phyloP scores from a whole-genome alignment of 2,797 vertebrate genomes.

The Eleutherodactylus coqui region DNA sequence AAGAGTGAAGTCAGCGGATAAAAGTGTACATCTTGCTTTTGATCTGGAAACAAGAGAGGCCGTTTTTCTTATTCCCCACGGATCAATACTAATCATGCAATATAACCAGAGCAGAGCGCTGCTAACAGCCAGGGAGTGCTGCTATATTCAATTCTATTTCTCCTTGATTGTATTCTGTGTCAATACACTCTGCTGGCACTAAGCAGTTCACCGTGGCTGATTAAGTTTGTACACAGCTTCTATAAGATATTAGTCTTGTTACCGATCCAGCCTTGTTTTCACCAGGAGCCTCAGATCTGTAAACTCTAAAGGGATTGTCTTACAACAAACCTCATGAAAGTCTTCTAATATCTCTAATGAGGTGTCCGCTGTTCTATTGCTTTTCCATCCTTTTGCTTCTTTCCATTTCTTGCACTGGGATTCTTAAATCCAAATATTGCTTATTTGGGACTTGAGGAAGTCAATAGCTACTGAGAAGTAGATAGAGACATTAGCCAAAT shows the following conservation, averaged over 20 bases:
- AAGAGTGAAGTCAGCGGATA: slow-evolving; percentile 65
- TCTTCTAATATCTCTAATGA: slow-evolving; percentile 53
- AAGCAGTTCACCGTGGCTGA: slow-evolving; percentile 60
- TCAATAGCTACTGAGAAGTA: slow-evolving; percentile 38
- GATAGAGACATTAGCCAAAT: slow-evolving; percentile 14
- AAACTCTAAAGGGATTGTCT: slow-evolving; percentile 53
- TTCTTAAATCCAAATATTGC: slow-evolving; percentile 40
- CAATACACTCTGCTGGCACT: slow-evolving; percentile 66
- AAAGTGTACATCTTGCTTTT: slow-evolving; percentile 67
- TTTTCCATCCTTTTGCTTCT: background rate
- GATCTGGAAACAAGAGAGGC: slow-evolving; percentile 64
- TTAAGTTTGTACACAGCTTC: slow-evolving; percentile 60
- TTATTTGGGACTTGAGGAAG: slow-evolving; percentile 19
- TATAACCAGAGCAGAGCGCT: slow-evolving; percentile 67
- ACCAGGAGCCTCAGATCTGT: slow-evolving; percentile 16
- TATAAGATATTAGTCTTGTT: slow-evolving; percentile 55
- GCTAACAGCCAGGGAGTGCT: slow-evolving; percentile 68
- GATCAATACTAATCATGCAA: slow-evolving; percentile 72
- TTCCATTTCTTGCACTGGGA: slow-evolving; percentile 10
- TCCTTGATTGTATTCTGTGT: slow-evolving; percentile 65
- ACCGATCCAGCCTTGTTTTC: slow-evolving; percentile 49
- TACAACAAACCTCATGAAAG: slow-evolving; percentile 28
- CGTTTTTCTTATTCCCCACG: slow-evolving; percentile 68
- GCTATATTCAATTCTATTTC: slow-evolving; percentile 68
- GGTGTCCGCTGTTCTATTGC: slow-evolving; percentile 32